phyloP scores from a whole-genome alignment of 2,113 vertebrate genomes.

The Rhineura floridana region DNA sequence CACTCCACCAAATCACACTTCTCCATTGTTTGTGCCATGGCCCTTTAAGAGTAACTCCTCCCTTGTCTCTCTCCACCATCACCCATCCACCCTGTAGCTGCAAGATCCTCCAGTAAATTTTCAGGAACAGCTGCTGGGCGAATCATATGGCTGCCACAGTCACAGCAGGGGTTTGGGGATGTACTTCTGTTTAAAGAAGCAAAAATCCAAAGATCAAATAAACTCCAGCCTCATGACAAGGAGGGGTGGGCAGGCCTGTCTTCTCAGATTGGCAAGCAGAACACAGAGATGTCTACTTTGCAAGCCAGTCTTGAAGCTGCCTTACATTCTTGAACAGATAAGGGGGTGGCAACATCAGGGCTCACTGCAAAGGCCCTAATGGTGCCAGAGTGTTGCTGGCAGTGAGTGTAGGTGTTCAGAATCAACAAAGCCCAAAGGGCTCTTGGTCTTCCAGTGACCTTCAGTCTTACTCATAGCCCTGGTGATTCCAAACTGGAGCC shows the following conservation, averaged over 20 bases:
- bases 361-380: neutral
- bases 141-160: neutral
- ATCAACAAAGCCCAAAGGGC: neutral
- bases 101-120: conserved; percentile 15
- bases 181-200: conserved; percentile 3
- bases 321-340: neutral
- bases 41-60: neutral
- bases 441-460: neutral
- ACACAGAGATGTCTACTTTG: neutral
- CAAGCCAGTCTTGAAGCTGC: neutral
- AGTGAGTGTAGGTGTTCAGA: neutral
- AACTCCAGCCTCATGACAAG: neutral
- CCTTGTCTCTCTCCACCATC: neutral
- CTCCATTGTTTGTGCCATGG: neutral
- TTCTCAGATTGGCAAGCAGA: neutral
- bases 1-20: neutral
- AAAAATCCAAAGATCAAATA: conserved; percentile 16
- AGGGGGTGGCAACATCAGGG: neutral
- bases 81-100: neutral
- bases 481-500: neutral
- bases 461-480: neutral
- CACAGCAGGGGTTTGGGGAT: conserved; percentile 2
- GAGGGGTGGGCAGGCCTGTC: neutral
- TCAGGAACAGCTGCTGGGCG: conserved; percentile 9
- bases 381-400: neutral